These are phyloP conservation scores for Rhodeus uyekii DNA, from an alignment of 2,797 vertebrate species.

Conservation along the genomic window DNA sequence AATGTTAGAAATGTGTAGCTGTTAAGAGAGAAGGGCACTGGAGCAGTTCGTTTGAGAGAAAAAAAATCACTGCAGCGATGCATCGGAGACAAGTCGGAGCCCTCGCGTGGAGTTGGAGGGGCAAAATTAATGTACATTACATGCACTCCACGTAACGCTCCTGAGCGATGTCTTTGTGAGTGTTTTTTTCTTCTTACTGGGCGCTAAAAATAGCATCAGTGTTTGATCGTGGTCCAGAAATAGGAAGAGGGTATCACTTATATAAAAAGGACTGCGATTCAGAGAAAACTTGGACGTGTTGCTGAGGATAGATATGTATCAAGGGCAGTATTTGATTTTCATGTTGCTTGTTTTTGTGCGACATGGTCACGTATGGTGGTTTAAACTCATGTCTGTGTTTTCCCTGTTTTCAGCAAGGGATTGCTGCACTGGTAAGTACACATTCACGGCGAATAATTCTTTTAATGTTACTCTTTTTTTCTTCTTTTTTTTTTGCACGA, in stretches of 20 bases:
- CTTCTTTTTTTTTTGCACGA: slow-evolving; percentile 54
- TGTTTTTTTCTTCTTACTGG: slow-evolving; percentile 84
- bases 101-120: slow-evolving; percentile 79
- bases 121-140: slow-evolving; percentile 80
- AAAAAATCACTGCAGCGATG: slow-evolving; percentile 80
- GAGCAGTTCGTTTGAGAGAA: slow-evolving; percentile 57
- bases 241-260: slow-evolving; percentile 96
- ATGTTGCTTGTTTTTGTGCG: slow-evolving; percentile 55
- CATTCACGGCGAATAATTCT: slow-evolving; percentile 61
- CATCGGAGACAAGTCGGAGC: slow-evolving; percentile 77
- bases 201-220: slow-evolving; percentile 98
- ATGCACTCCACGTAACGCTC: slow-evolving; percentile 88
- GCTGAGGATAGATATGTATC: slow-evolving; percentile 85
- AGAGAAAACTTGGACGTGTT: slow-evolving; percentile 89
- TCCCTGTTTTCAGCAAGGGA: slow-evolving; percentile 66
- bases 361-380: slow-evolving; percentile 55
- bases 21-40: slow-evolving; percentile 53
- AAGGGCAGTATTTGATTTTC: slow-evolving; percentile 70
- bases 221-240: slow-evolving; percentile 98
- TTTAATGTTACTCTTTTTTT: slow-evolving; percentile 57
- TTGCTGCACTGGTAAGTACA: slow-evolving; percentile 73
- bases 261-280: slow-evolving; percentile 94
- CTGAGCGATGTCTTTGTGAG: slow-evolving; percentile 89
- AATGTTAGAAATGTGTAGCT: slow-evolving; percentile 37
- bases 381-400: slow-evolving; percentile 57